Evolutionary conservation across 1,140 invertebrate genomes (phyloP), one percentile per base, ranked within the genome.

Genomic region (Lethrus apterus): DNA sequence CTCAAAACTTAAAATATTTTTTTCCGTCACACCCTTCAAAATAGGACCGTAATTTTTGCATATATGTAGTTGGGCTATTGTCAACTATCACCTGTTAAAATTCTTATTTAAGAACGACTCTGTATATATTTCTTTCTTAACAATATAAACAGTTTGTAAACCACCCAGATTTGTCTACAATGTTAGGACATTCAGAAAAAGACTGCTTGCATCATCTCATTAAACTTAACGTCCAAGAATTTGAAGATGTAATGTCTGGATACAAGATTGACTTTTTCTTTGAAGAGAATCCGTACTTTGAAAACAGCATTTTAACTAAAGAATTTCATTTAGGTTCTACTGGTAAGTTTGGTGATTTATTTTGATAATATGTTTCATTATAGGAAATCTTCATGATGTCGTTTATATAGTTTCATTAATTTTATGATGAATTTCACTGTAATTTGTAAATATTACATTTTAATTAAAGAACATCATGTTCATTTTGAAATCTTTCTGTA

Each of bases 171-270:
- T 80, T 93, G 55, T 86, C 85, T 46, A 78, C 82, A 31, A 78
- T 91, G 58, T 69, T 94, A 43, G 52, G 83, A 84, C 86, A 89
- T 63, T 84, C 89, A 40, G 90, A 93, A 64, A 88, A 93, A 63
- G 86, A 91, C 63, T 86, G 84, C 44, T 70, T 93, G 42, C 84
- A 89, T 58, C 84, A 84, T 59, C 66, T 93, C 47, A 81, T 74
- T 30, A 89, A 89, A 69, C 66, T 93, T 40, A 85, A 90, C 69
- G 84, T 92, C 24, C 85, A 92, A 65, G 89, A 93, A 62, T 90
- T 89, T 63, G 89, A 92, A 59, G 87, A 93, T 62, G 91, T 91
- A 49, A 89, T 90, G 65, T 88, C 84, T 46, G 89, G 89, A 4
- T 93, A 89, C 70, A 81, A 80, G 64, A 85, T 87, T 62, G 83